phyloP scores from a whole-genome alignment of 1,140 invertebrate species.

The Gryon sp. region DNA sequence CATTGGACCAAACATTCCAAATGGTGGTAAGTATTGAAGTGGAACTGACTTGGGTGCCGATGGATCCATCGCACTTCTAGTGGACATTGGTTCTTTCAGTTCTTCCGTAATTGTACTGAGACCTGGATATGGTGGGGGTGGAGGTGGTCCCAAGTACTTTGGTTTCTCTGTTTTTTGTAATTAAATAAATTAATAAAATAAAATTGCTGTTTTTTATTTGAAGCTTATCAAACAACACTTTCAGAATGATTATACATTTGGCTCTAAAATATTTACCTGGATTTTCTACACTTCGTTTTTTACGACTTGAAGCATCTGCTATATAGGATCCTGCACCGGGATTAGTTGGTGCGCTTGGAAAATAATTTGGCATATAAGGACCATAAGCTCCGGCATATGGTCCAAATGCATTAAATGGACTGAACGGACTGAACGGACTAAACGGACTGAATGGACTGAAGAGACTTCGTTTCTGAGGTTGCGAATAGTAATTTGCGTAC shows the following conservation, averaged over 20 bases:
- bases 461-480: constrained; percentile 30
- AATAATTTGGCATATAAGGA: constrained; percentile 47
- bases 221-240: no score
- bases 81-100: constrained; percentile 36
- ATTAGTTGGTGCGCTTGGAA: constrained; percentile 3
- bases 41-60: constrained; percentile 14
- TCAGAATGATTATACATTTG: no score
- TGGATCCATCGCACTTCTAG: constrained; percentile 7
- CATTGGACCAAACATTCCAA: constrained; percentile 57
- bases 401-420: constrained; percentile 3
- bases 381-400: constrained; percentile 31
- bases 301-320: constrained; percentile 13
- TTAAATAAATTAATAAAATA: not conserved
- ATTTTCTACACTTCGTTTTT: constrained; percentile 34
- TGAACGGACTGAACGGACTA: constrained; percentile 1
- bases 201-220: not conserved
- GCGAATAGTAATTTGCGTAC: not conserved
- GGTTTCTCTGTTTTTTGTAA: not conserved
- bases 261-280: constrained; percentile 33
- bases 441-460: constrained; percentile 43
- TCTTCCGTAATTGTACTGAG: constrained; percentile 68
- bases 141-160: constrained; percentile 54
- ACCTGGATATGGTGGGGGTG: constrained; percentile 67
- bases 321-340: constrained; percentile 16
- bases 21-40: constrained; percentile 37